Evolutionary conservation across 2,888 invertebrate genomes (phyloP), one percentile per base, ranked within the genome.

Genomic region (Leptinotarsa haldemani): DNA sequence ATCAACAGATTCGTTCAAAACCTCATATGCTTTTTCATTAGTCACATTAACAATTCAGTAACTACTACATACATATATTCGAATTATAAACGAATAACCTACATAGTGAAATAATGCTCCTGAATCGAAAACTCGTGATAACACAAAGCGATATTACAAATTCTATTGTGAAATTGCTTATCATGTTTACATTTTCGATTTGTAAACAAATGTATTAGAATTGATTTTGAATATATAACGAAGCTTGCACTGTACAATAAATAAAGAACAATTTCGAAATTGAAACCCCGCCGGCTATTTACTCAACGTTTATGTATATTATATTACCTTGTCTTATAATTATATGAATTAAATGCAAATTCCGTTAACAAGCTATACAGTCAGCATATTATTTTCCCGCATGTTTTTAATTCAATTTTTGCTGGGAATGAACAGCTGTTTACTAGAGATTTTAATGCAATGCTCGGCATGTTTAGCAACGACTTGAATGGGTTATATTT

Each of bases 331-430:
- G 67, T 46, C 64, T 73, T 69, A 64, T 68, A 68, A 73, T 73
- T 68, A 73, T 69, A 73, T 61, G 63, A 53, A 73, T 73, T 73
- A 67, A 72, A 72, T 72, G 72, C 72, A 72, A 72, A 72, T 72
- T 53, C 65, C 25, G 47, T 25, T 71, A 22, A 65, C 46, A 47
- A 71, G 65, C 63, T 56, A 56, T 65, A 46, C 46, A 46, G 22
- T 56, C 71, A 48, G 50, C 50, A 50, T 50, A 67, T 67, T 72
- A 63, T 52, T 46, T 40, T 46, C n/a, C 25, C 68, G 53, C 64
- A 30, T 46, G 68, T 52, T 68, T 72, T 68, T 53, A 65, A 40
- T 65, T 64, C 25, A 65, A 63, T 70, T 70, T 40, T 65, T 56
- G 25, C 20, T 18, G 48, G 12, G 3, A 48, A 61, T 47, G 25